phyloP scores from a whole-genome alignment of 2,113 vertebrate species.

The Elephas maximus region DNA sequence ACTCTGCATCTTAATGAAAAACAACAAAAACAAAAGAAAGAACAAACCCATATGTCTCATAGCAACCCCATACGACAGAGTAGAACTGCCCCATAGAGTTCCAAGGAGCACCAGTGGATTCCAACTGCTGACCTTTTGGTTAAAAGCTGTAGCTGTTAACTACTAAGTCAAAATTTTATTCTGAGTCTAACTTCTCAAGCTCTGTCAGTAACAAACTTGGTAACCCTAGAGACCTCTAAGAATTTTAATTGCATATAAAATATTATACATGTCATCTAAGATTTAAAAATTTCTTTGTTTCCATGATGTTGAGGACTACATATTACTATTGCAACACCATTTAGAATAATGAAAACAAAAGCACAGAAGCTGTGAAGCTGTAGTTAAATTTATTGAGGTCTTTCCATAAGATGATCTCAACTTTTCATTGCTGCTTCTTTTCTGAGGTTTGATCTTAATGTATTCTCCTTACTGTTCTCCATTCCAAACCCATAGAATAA shows the following conservation, averaged over 20 bases:
- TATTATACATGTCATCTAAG: background rate
- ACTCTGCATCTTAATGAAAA: background rate
- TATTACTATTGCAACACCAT: background rate
- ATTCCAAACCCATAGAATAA: background rate
- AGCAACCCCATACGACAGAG: too few relatives aligned
- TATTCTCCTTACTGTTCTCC: background rate
- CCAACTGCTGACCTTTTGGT: too few relatives aligned
- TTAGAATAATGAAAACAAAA: slow-evolving; percentile 17
- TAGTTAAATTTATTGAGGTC: background rate
- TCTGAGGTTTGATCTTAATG: background rate
- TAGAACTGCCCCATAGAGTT: too few relatives aligned
- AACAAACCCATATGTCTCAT: too few relatives aligned
- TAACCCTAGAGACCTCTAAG: background rate
- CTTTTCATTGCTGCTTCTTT: background rate
- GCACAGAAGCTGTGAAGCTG: background rate
- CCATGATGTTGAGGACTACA: background rate
- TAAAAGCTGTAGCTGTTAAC: too few relatives aligned
- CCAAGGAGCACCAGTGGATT: too few relatives aligned
- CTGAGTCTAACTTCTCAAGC: background rate
- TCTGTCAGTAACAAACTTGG: background rate
- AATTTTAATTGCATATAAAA: slow-evolving; percentile 24
- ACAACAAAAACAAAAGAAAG: too few relatives aligned
- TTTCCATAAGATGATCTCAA: background rate
- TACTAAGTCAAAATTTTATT: background rate
- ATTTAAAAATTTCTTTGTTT: background rate